A percentile compares a stretch with the other conserved stretches of the same genome.
These are phyloP conservation scores for Grammomys dolichurus DNA, from an alignment of 2,113 vertebrate genomes.

Conservation along the genomic window DNA sequence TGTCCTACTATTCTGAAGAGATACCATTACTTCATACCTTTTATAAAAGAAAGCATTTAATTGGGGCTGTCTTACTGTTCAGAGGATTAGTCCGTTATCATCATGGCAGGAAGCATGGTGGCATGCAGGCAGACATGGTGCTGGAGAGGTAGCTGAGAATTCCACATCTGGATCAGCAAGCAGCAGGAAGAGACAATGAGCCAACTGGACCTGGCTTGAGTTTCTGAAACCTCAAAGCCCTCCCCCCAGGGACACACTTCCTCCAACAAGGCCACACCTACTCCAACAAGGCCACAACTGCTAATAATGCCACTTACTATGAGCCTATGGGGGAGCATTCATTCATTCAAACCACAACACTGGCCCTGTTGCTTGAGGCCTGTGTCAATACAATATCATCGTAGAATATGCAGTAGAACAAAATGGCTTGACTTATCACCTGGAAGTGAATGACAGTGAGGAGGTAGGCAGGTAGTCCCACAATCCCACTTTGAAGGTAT, in stretches of 20 bases:
- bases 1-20: not conserved
- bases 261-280: not conserved
- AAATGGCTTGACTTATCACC: not conserved
- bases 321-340: not conserved
- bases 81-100: not conserved
- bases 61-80: not conserved
- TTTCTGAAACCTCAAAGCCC: not conserved
- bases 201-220: not conserved
- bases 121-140: not conserved
- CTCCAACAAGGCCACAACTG: not conserved
- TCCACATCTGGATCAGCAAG: not conserved
- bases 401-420: not conserved
- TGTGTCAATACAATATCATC: not conserved
- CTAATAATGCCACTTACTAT: not conserved
- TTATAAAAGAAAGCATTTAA: not conserved
- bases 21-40: not conserved
- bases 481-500: not conserved
- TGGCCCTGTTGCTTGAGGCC: not conserved
- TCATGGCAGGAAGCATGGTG: not conserved
- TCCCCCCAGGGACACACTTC: not conserved
- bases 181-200: not conserved
- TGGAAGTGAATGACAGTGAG: not conserved
- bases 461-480: not conserved
- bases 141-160: not conserved
- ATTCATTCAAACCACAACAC: not conserved